These are phyloP conservation scores for Eristalis tenax DNA, from an alignment of 2,888 invertebrate species.

Conservation along the genomic window DNA sequence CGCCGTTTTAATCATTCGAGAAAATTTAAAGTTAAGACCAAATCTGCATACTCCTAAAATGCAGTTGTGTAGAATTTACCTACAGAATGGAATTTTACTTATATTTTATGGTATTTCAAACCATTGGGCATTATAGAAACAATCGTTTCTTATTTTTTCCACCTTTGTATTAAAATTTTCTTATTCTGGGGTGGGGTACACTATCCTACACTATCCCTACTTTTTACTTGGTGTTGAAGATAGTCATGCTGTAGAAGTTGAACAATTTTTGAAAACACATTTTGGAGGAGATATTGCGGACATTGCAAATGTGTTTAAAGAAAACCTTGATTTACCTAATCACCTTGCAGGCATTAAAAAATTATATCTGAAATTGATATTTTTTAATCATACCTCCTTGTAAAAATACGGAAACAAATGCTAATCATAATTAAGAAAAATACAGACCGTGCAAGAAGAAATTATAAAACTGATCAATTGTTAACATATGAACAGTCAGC, in stretches of 20 bases:
- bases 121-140: no score
- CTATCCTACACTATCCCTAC: constrained; percentile 95
- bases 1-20: no score
- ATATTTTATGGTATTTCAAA: no score
- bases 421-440: constrained; percentile 93
- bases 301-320: constrained; percentile 92
- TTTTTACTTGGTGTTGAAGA: constrained; percentile 92
- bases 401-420: constrained; percentile 92
- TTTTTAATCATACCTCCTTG: constrained; percentile 93
- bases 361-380: constrained; percentile 94
- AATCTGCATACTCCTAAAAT: no score
- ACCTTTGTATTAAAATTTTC: no score
- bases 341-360: constrained; percentile 96
- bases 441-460: constrained; percentile 90
- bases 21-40: no score
- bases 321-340: constrained; percentile 98
- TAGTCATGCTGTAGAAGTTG: constrained; percentile 92
- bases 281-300: constrained; percentile 89
- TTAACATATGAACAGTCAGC: constrained; percentile 85
- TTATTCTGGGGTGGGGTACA: no score
- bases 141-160: no score
- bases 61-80: no score
- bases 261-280: constrained; percentile 93
- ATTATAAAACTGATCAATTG: constrained; percentile 93
- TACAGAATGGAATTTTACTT: no score